Base-by-base conservation (phyloP, 2,113 vertebrate species). In the Polypterus senegalus region DNA sequence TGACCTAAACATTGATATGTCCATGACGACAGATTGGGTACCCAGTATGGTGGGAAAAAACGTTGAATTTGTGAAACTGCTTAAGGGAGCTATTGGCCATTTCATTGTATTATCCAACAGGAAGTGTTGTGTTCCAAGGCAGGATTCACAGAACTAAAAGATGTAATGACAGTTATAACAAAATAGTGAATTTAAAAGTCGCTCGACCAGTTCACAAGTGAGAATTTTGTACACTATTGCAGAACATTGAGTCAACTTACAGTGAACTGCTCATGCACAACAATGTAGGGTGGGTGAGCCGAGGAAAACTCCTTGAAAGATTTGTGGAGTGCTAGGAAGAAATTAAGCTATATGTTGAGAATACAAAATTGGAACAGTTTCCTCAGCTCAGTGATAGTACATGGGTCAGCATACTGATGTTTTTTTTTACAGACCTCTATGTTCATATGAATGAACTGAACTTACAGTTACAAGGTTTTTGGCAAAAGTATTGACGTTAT, bases 101-200 rank as follows among this genome's bases (percentile, higher is more conserved):
- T 61, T 65, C 63, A 65, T 48, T 60, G 49, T 9, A 54, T 65
- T 65, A 60, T 55, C 63, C 58, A 65, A 9, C 58, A 65, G 63
- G 57, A 65, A 48, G 58, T 48, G 44, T 48, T 60, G 9, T 65
- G 58, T 60, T 48, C 63, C 63, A 64, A 64, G 57, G 63, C 57
- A 64, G 57, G 58, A 65, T 65, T 65, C 57, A 54, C 57, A 4
- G 58, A 65, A 5, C 45, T 65, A 60, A 54, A 65, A 43, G 58
- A 54, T 7, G 7, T 64, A 59, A 64, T 64, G 57, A 46, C 48
- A 60, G 45, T 65, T 60, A n/a, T 60, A 65, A 27, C 27, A 27
- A 65, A 60, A 60, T 60, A 65, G 59, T 49, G 4, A 60, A 49
- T 60, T 60, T 49, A 60, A 49, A 48, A 60, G 59, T 44, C 48